Percentiles rank a stretch among this genome's conserved stretches.
phyloP scores from a whole-genome alignment of 1,140 invertebrate genomes.

The Drosophila oshimai region DNA sequence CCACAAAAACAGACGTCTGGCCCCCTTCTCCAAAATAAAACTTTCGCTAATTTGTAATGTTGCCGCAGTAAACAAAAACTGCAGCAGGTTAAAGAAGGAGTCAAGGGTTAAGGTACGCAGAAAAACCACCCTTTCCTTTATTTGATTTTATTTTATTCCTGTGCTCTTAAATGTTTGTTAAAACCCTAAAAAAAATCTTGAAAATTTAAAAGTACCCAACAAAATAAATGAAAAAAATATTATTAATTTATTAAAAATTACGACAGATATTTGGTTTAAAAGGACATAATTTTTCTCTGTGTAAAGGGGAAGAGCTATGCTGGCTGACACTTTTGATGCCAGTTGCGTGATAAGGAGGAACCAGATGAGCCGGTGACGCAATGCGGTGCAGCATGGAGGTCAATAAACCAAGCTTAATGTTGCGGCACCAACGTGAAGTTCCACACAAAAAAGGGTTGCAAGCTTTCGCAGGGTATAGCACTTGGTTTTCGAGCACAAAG shows the following conservation, averaged over 20 bases:
- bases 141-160: no score
- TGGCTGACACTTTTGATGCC: slow-evolving; percentile 47
- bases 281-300: background rate
- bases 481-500: background rate
- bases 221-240: no score
- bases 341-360: slow-evolving; percentile 41
- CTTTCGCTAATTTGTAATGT: slow-evolving; percentile 47
- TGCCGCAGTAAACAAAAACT: slow-evolving; percentile 11
- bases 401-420: slow-evolving; percentile 45
- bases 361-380: slow-evolving; percentile 42
- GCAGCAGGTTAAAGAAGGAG: background rate
- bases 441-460: slow-evolving; percentile 18
- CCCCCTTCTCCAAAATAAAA: slow-evolving; percentile 22
- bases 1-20: background rate
- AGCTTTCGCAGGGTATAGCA: slow-evolving; percentile 1
- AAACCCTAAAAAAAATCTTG: no score
- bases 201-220: no score
- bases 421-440: background rate
- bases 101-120: background rate
- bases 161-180: no score
- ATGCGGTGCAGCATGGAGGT: slow-evolving; percentile 52
- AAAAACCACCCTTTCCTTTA: no score
- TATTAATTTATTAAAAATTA: no score
- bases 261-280: no score
- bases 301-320: background rate